These are phyloP conservation scores for Anas platyrhynchos DNA, from an alignment of 2,113 vertebrate species.

Conservation along the genomic window DNA sequence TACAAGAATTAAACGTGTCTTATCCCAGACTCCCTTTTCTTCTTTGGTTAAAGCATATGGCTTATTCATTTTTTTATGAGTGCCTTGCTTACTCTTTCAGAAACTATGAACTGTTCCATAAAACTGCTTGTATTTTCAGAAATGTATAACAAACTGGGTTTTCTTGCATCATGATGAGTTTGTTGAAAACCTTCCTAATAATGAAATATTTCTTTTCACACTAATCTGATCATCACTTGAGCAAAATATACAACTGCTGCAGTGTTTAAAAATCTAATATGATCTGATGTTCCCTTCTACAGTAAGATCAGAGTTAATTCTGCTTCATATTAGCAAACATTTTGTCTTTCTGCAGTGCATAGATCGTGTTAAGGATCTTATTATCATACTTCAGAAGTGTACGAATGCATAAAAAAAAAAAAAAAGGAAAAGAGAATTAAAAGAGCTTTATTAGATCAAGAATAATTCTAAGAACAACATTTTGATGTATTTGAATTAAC, in stretches of 20 bases:
- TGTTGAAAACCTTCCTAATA: not conserved
- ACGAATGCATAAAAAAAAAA: not conserved
- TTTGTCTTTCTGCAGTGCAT: not conserved
- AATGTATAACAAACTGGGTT: not conserved
- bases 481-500: not conserved
- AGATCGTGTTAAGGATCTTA: not conserved
- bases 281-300: not conserved
- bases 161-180: not conserved
- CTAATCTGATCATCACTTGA: slow-evolving; percentile 31
- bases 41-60: not conserved
- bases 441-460: not conserved
- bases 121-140: not conserved
- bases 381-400: not conserved
- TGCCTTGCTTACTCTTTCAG: slow-evolving; percentile 8
- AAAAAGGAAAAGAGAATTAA: not conserved
- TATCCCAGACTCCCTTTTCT: not conserved
- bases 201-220: not conserved
- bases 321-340: not conserved
- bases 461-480: not conserved
- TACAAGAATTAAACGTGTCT: not conserved
- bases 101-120: not conserved
- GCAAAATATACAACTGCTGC: not conserved
- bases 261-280: not conserved
- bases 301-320: not conserved
- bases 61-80: slow-evolving; percentile 18